A percentile compares a stretch with the other conserved stretches of the same genome.
These are phyloP conservation scores for Campoplex capitator DNA, from an alignment of 2,888 invertebrate genomes.

Conservation along the genomic window DNA sequence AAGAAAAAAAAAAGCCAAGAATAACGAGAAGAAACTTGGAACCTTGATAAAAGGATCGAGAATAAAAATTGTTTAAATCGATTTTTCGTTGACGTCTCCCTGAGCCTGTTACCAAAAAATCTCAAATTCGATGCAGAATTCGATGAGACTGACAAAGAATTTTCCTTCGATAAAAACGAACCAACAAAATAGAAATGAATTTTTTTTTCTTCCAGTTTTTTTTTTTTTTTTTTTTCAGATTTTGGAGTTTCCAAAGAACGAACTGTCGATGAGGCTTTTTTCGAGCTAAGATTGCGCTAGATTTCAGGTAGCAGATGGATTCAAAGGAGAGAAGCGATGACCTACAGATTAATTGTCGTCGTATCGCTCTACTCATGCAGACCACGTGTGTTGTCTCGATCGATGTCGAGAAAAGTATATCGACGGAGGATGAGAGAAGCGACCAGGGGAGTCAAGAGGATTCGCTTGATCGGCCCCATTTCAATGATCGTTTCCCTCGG, in stretches of 20 bases:
- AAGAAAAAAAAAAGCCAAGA: not conserved
- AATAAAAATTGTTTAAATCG: too few species aligned
- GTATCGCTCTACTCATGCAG: not conserved
- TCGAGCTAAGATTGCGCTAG: not conserved
- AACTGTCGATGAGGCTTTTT: not conserved
- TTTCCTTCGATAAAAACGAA: not conserved
- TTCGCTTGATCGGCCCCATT: slow-evolving; percentile 12
- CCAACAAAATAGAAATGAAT: not conserved
- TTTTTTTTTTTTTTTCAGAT: not conserved
- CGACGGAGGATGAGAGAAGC: not conserved
- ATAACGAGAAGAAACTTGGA: too few species aligned
- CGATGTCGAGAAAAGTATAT: slow-evolving; percentile 10
- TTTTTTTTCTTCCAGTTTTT: not conserved
- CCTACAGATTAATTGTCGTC: slow-evolving; percentile 15
- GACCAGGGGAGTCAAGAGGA: not conserved
- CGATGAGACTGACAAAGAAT: not conserved
- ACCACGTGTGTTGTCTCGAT: slow-evolving; percentile 13
- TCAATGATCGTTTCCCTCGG: slow-evolving; percentile 29
- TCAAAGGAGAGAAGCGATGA: slow-evolving; percentile 13
- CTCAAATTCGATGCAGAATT: too few species aligned
- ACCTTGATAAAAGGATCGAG: too few species aligned
- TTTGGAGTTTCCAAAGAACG: not conserved
- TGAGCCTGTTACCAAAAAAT: too few species aligned
- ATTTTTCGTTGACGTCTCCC: too few species aligned
- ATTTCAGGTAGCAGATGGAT: not conserved